phyloP scores from a whole-genome alignment of 2,113 vertebrate species.

The Callaeas wilsoni region DNA sequence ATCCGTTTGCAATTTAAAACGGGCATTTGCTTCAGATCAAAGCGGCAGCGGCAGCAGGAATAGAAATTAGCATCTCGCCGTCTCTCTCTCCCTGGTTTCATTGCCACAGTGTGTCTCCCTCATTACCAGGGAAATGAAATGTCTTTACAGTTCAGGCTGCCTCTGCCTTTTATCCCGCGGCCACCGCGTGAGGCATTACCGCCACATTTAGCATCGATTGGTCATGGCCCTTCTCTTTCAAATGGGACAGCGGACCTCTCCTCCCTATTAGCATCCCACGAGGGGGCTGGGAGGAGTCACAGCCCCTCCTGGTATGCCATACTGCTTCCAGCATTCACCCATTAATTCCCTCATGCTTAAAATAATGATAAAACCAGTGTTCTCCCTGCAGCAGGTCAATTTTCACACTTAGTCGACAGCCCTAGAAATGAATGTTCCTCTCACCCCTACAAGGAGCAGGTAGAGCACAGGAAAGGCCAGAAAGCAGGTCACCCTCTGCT shows the following conservation, averaged over 20 bases:
- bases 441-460: neutral
- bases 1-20: slow-evolving; percentile 63
- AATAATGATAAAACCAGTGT: neutral
- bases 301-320: neutral
- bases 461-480: neutral
- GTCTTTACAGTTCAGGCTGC: slow-evolving; percentile 46
- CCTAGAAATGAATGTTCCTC: neutral
- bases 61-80: slow-evolving; percentile 62
- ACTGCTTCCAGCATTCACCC: neutral
- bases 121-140: slow-evolving; percentile 64
- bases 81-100: slow-evolving; percentile 19
- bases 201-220: slow-evolving; percentile 30
- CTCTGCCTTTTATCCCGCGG: slow-evolving; percentile 43
- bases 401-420: neutral
- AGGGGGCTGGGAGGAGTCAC: neutral
- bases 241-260: neutral
- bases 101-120: slow-evolving; percentile 46
- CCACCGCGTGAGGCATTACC: neutral
- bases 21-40: slow-evolving; percentile 67
- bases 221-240: slow-evolving; percentile 49
- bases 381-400: neutral
- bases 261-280: neutral
- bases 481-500: neutral
- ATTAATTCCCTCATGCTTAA: neutral
- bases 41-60: slow-evolving; percentile 26